Conservation (phyloP, 1,140 invertebrate genomes). For the Monomorium pharaonis region DNA sequence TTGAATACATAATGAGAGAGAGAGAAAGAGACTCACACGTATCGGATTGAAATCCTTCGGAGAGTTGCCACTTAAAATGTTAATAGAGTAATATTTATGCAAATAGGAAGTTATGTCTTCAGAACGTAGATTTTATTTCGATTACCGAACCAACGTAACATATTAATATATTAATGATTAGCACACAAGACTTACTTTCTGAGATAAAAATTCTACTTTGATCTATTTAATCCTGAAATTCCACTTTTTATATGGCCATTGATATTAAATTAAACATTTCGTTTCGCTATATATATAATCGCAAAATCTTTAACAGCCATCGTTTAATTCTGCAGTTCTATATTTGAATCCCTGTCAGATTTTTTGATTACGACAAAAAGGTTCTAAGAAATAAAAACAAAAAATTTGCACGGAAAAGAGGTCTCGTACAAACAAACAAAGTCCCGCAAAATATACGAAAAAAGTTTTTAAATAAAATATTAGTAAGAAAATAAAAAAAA, state of each 20-base stretch:
- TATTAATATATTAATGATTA: slow-evolving; percentile 8
- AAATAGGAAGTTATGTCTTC: background rate
- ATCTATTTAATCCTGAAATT: background rate
- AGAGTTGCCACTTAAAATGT: background rate
- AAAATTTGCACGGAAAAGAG: no score
- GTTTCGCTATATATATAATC: background rate
- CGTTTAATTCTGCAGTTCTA: background rate
- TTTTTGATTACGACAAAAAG: no score
- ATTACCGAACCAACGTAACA: slow-evolving; percentile 17
- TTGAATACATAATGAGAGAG: background rate
- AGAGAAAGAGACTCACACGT: no score
- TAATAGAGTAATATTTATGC: slow-evolving; percentile 11
- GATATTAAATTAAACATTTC: background rate
- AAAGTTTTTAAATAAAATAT: no score
- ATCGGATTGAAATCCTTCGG: background rate
- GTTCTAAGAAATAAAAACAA: no score
- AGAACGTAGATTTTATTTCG: background rate
- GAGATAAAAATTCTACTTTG: background rate
- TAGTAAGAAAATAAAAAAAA: no score
- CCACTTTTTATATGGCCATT: background rate
- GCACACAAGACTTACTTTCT: background rate
- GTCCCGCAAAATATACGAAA: no score
- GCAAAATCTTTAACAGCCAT: background rate
- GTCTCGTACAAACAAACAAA: no score
- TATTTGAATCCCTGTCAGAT: no score